Evolutionary conservation across 2,113 vertebrate genomes (phyloP), one percentile per base, ranked within the genome.

Genomic region (Noturus placidus): DNA sequence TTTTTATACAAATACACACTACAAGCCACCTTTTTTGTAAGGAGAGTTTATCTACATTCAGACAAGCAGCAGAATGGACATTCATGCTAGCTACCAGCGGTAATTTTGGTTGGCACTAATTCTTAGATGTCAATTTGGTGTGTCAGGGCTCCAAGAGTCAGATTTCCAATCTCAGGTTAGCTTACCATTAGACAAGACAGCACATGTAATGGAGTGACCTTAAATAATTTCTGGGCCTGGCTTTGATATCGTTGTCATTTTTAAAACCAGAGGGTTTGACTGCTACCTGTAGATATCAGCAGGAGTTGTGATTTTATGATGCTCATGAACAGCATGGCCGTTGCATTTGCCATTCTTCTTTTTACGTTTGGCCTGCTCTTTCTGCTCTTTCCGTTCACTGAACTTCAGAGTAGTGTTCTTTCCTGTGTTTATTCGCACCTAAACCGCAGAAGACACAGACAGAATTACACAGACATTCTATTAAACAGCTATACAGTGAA

Each of bases 391-490:
- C 92, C 96, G 96, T 88, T 99, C 97, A 25, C 98, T 99, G 93
- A 97, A 99, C 95, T 99, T 99, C 87, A 99, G 92, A 6, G 93
- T 99, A 82, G 97, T 99, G 93, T 99, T 99, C 94, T 97, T 98
- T 52, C 97, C 97, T 38, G 97, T 99, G 94, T 99, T 99, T 94
- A 99, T 99, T 93, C 98, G 97, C 88, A 99, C 97, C 98, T 99
- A 93, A 89, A 84, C 63, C 42, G 54, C 67, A 82, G 67, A 46
- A 84, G 2, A 82, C 13, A 59, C 17, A 50, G 35, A 52, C 5
- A 59, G 35, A 63, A 0, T 61, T 46, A 57, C 22, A 35, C 38
- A 61, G 35, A 85, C 14, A 7, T 69, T 20, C 42, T 38, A 1
- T n/a, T 7, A 15, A 83, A 20, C 17, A 33, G 19, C 9, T 81